Evolutionary conservation across 2,113 vertebrate genomes (phyloP).

Genomic region (Taurulus bubalis): DNA sequence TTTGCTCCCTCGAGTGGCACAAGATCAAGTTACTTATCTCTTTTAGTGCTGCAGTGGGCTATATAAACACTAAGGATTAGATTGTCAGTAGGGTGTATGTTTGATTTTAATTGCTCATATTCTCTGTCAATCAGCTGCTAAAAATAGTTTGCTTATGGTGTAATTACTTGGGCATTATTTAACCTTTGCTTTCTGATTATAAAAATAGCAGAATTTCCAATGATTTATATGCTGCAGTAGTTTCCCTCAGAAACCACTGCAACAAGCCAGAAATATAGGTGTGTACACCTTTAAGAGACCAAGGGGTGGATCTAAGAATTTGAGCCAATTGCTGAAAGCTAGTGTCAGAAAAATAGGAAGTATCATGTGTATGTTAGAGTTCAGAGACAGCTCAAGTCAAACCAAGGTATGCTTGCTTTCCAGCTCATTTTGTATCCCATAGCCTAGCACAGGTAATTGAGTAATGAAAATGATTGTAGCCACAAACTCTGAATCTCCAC

Average conservation of each 20-base stretch:
- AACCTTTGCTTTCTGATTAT: background rate
- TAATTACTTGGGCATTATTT: background rate
- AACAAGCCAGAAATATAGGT: slow-evolving; percentile 21
- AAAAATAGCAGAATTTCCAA: background rate
- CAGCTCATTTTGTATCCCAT: slow-evolving; percentile 12
- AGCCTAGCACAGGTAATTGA: background rate
- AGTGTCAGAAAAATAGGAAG: slow-evolving; percentile 77
- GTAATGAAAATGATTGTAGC: background rate
- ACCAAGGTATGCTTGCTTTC: slow-evolving; percentile 61
- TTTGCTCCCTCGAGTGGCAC: slow-evolving; percentile 40
- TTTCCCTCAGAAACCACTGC: background rate
- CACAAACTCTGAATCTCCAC: slow-evolving; percentile 7
- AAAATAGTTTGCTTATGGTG: background rate
- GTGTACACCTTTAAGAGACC: slow-evolving; percentile 80
- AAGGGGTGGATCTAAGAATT: slow-evolving; percentile 53
- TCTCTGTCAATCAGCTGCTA: background rate
- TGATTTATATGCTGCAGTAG: background rate
- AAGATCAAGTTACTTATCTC: slow-evolving; percentile 74
- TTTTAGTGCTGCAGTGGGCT: slow-evolving; percentile 43
- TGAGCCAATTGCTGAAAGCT: slow-evolving; percentile 70
- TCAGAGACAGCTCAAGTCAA: slow-evolving; percentile 56
- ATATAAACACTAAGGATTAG: slow-evolving; percentile 23
- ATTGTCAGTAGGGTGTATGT: background rate
- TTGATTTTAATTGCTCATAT: background rate
- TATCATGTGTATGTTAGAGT: slow-evolving; percentile 59